Percentiles rank a stretch among this genome's conserved stretches.
These are phyloP conservation scores for Candoia aspera DNA, from an alignment of 2,113 vertebrate species.

Conservation along the genomic window DNA sequence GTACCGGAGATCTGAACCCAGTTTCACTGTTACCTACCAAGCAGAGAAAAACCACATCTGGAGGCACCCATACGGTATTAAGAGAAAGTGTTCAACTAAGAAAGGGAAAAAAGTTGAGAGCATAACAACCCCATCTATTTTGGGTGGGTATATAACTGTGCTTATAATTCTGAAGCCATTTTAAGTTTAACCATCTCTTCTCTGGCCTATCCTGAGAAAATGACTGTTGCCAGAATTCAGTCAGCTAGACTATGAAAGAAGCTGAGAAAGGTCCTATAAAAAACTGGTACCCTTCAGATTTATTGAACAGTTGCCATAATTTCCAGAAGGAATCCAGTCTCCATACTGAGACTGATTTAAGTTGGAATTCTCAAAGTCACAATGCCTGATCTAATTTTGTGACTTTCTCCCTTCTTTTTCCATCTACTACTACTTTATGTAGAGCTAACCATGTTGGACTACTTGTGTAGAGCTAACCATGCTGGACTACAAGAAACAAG, in stretches of 20 bases:
- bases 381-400: background rate
- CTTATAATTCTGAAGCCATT: background rate
- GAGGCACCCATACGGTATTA: too few relatives aligned
- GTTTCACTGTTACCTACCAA: background rate
- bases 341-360: background rate
- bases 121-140: background rate
- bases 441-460: background rate
- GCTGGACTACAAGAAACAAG: background rate
- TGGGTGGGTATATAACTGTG: background rate
- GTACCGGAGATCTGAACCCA: background rate
- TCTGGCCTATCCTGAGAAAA: background rate
- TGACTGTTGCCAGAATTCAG: background rate
- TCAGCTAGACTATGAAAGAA: background rate
- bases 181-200: background rate
- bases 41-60: too few relatives aligned
- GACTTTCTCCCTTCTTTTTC: background rate
- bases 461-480: background rate
- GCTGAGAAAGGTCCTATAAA: background rate
- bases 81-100: background rate
- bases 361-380: background rate
- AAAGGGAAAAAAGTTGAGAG: background rate
- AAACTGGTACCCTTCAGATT: background rate
- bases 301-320: background rate
- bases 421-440: background rate
- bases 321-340: background rate